Conservation (phyloP, 2,888 invertebrate species). For the Saturnia japonica region DNA sequence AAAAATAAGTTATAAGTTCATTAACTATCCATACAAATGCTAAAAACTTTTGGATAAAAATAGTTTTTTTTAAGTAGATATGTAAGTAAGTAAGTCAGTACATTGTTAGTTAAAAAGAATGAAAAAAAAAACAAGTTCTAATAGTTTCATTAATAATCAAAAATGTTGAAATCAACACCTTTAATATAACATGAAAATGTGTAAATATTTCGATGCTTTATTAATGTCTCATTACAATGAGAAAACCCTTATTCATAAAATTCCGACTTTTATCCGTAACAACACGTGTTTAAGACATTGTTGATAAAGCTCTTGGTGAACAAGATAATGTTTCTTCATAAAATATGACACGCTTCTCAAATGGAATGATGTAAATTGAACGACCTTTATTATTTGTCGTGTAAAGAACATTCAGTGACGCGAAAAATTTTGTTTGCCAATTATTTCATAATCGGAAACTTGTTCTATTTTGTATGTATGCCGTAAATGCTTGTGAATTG, state of each 20-base stretch:
- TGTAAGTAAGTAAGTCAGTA: too few species aligned
- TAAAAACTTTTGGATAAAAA: not conserved
- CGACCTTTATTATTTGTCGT: slow-evolving; percentile 52
- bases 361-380: slow-evolving; percentile 42
- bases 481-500: slow-evolving; percentile 43
- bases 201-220: not conserved
- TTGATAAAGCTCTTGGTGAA: not conserved
- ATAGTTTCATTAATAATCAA: not conserved
- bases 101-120: too few species aligned
- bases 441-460: slow-evolving; percentile 60
- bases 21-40: not conserved
- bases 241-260: not conserved
- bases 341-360: slow-evolving; percentile 38
- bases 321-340: slow-evolving; percentile 14
- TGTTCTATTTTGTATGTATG: slow-evolving; percentile 49
- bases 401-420: slow-evolving; percentile 51
- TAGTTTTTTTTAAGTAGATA: not conserved
- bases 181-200: not conserved
- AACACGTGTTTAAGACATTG: not conserved
- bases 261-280: not conserved
- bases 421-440: slow-evolving; percentile 59
- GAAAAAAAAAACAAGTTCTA: too few species aligned
- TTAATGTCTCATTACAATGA: not conserved
- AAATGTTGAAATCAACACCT: not conserved
- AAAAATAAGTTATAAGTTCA: too few species aligned